A percentile compares a stretch with the other conserved stretches of the same genome.
These are phyloP conservation scores for Heptranchias perlo DNA, from an alignment of 2,113 vertebrate genomes.

Conservation along the genomic window DNA sequence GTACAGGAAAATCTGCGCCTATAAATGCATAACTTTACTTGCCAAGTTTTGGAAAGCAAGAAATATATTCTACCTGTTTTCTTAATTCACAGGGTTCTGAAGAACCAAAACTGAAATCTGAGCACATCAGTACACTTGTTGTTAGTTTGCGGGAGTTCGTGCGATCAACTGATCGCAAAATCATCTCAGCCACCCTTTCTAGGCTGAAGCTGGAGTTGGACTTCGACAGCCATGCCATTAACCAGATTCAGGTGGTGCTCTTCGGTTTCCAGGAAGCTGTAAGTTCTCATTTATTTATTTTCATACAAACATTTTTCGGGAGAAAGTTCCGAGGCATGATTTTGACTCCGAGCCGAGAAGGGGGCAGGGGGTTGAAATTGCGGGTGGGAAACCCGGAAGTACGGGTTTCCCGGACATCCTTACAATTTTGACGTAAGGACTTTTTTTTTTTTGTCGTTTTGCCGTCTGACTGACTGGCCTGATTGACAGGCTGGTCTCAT, in stretches of 20 bases:
- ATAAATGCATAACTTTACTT: background rate
- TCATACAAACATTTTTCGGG: background rate
- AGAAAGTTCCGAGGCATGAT: too few species aligned
- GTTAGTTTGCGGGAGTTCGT: constrained; percentile 85
- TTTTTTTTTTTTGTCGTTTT: too few species aligned
- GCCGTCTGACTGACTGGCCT: too few species aligned
- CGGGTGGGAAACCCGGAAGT: too few species aligned
- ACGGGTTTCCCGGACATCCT: too few species aligned
- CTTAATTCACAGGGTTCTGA: constrained; percentile 67
- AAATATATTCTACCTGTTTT: background rate
- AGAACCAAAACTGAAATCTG: constrained; percentile 76
- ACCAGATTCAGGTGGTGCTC: constrained; percentile 87
- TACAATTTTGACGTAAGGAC: too few species aligned
- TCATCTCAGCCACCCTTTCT: constrained; percentile 83
- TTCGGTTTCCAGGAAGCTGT: constrained; percentile 96
- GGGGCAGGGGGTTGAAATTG: too few species aligned
- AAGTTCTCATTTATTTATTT: constrained; percentile 51
- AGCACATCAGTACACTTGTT: constrained; percentile 83
- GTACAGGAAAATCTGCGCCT: background rate
- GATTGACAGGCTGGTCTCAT: too few species aligned
- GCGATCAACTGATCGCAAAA: constrained; percentile 86
- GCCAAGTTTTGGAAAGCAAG: background rate
- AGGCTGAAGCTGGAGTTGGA: constrained; percentile 92
- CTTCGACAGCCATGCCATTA: constrained; percentile 92
- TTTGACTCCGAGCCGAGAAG: too few species aligned